Conservation (phyloP, 1,140 invertebrate genomes). For the Cydia pomonella region DNA sequence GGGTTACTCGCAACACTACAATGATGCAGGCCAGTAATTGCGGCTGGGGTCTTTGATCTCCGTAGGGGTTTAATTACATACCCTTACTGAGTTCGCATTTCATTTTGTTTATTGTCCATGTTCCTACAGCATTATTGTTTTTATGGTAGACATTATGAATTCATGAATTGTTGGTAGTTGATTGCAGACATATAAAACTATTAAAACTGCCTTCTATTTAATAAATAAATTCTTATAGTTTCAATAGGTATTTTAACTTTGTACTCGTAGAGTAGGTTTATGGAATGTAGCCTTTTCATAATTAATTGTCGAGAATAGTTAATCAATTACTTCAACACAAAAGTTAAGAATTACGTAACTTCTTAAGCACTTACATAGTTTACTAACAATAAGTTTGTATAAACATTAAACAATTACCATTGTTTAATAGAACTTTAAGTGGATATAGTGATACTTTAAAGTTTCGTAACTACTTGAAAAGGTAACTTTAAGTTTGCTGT, state of each 20-base stretch:
- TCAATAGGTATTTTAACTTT: too few species aligned
- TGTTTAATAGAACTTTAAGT: slow-evolving; percentile 30
- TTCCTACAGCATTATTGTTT: not conserved
- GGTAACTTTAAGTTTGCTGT: slow-evolving; percentile 6
- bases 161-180: too few species aligned
- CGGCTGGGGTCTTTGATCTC: not conserved
- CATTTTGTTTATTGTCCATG: not conserved
- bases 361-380: not conserved
- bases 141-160: too few species aligned
- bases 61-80: not conserved
- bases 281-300: not conserved
- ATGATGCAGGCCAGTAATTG: not conserved
- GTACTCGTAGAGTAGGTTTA: too few species aligned
- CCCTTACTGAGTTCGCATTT: not conserved
- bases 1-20: too few species aligned
- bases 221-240: too few species aligned
- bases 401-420: slow-evolving; percentile 7
- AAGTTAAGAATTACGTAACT: not conserved
- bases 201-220: too few species aligned
- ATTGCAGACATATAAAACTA: too few species aligned
- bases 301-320: not conserved
- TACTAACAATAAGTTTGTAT: not conserved
- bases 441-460: slow-evolving; percentile 17
- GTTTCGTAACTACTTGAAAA: not conserved
- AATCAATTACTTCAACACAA: not conserved